Conservation (phyloP, 2,888 invertebrate genomes). For the Luperina nickerlii region DNA sequence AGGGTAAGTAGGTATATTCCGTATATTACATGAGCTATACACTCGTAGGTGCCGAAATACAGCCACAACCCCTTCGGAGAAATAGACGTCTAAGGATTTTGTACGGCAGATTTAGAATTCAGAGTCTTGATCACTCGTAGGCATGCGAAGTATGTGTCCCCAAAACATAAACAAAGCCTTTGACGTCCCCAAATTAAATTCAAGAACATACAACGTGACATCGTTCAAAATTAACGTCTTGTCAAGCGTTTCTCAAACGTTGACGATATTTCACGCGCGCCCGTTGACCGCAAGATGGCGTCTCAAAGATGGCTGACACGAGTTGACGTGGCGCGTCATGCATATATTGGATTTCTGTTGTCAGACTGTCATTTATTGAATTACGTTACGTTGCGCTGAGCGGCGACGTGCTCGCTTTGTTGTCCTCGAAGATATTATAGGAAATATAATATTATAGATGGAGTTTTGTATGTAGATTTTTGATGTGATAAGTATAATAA, state of each 20-base stretch:
- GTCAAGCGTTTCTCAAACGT: slow-evolving; percentile 56
- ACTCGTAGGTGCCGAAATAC: background rate
- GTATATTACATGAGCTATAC: background rate
- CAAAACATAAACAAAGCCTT: slow-evolving; percentile 43
- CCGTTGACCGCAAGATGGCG: slow-evolving; percentile 66
- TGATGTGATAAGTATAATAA: background rate
- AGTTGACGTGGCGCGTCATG: slow-evolving; percentile 71
- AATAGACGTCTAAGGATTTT: slow-evolving; percentile 18
- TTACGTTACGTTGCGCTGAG: slow-evolving; percentile 60
- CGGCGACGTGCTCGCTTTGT: slow-evolving; percentile 53
- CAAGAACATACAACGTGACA: slow-evolving; percentile 42
- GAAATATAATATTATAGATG: slow-evolving; percentile 55
- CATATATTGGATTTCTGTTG: slow-evolving; percentile 78
- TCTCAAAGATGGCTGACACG: slow-evolving; percentile 63
- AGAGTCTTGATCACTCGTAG: slow-evolving; percentile 22
- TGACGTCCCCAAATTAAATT: slow-evolving; percentile 59
- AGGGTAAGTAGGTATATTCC: background rate
- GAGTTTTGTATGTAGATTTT: slow-evolving; percentile 42
- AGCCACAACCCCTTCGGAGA: background rate
- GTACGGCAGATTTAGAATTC: background rate
- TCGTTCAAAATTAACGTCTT: slow-evolving; percentile 62
- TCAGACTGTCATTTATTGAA: slow-evolving; percentile 72
- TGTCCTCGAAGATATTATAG: slow-evolving; percentile 37
- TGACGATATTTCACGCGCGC: slow-evolving; percentile 64
- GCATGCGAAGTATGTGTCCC: slow-evolving; percentile 23